Conservation (phyloP, 2,888 invertebrate species). For the Ornithoptera alexandrae region DNA sequence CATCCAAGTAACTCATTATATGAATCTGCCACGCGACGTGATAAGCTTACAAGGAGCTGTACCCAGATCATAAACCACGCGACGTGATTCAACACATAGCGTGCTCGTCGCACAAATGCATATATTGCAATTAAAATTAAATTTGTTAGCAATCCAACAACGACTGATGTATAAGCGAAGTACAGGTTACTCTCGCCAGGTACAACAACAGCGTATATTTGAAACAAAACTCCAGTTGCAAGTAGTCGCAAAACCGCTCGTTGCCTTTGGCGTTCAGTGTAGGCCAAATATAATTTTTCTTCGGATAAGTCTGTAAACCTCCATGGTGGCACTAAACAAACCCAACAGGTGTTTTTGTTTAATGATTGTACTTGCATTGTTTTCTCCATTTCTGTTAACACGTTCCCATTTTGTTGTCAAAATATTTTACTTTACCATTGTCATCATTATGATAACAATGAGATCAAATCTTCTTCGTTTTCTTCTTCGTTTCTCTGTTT, state of each 20-base stretch:
- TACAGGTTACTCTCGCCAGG: constrained; percentile 63
- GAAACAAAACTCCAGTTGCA: constrained; percentile 58
- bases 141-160: constrained; percentile 50
- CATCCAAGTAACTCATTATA: constrained; percentile 85
- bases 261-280: constrained; percentile 65
- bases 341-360: constrained; percentile 49
- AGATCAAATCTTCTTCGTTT: neutral
- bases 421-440: constrained; percentile 10
- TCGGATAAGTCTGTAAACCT: constrained; percentile 61
- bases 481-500: neutral
- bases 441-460: neutral
- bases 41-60: constrained; percentile 60
- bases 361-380: constrained; percentile 47
- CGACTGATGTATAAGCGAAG: constrained; percentile 54
- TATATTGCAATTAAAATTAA: constrained; percentile 51
- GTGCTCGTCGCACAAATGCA: constrained; percentile 44
- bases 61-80: constrained; percentile 82
- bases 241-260: constrained; percentile 64
- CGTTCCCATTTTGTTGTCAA: constrained; percentile 36
- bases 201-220: constrained; percentile 58
- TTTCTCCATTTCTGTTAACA: constrained; percentile 57
- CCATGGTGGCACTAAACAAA: constrained; percentile 64
- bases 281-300: constrained; percentile 64
- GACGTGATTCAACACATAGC: constrained; percentile 82
- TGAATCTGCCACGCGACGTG: constrained; percentile 73